Base-by-base conservation (phyloP, 53 echinoderm and acorn worm genomes). In the Stichopus horrens region DNA sequence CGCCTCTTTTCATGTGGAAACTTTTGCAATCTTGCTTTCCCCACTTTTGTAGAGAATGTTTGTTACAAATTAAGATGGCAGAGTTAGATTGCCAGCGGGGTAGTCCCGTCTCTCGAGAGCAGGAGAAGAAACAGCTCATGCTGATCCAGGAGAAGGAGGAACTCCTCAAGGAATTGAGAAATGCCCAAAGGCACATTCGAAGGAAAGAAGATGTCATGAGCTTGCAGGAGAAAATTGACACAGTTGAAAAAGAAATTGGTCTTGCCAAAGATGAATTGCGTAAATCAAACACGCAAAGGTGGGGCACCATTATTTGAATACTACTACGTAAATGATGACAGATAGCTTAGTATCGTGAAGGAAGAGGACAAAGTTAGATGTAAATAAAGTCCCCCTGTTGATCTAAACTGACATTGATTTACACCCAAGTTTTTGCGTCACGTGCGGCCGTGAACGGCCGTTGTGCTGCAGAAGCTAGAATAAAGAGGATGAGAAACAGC, bases 101-200 rank as follows among this genome's bases (percentile, higher is more conserved):
- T 86, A 93, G 66, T 76, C 58, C 66, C 60, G 11, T 85, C 5
- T 86, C 86, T 7, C 55, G 74, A 5, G 95, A 95, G 68, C 90
- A 88, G 51, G 95, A 93, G 58, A 93, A 90, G 73, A 89, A 93
- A 37, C 75, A 91, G 23, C 88, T 91, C 9, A 82, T 90, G 7
- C 90, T 95, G 18, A 92, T 94, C 56, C 84, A 93, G 76, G 95
- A 95, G 66, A 95, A 95, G 73, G 93, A 91, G 37, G 93, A 91
- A 8, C 88, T 95, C 14, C 88, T 95, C 1, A 90, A 85, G 58
- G 95, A 95, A 66, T 54, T 95, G 66, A 91, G 77, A 79, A 91
- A 88, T 76, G 90, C 86, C 7, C 89, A 91, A 22, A 88, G 88
- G 9, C 86, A 88, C 74, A 95, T 93, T 73, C 80, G 93, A 9